Evolutionary conservation across 2,113 vertebrate species (phyloP).

Genomic region (Lophotis ruficrista): DNA sequence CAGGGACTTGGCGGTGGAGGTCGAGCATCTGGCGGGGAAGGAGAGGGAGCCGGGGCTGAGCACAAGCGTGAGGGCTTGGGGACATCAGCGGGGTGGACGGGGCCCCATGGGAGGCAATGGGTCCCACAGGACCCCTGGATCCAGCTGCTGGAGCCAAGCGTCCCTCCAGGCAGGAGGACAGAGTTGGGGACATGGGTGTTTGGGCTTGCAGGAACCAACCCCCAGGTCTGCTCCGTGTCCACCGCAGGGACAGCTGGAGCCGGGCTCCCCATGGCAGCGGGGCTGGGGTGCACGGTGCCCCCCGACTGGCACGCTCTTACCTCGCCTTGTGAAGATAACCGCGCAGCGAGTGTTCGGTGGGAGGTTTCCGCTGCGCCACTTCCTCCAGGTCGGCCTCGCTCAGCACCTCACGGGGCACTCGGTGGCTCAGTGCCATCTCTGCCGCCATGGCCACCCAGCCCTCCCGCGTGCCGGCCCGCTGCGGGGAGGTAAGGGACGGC

Average conservation of each 20-base stretch:
- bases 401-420: constrained; percentile 64
- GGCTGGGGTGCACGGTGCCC: rapidly evolving
- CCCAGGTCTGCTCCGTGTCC: background rate
- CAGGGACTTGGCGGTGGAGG: constrained; percentile 64
- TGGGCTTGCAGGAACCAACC: background rate
- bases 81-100: background rate
- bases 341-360: background rate
- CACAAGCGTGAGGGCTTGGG: background rate
- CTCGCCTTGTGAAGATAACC: constrained; percentile 7
- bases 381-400: constrained; percentile 82
- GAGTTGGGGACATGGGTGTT: background rate
- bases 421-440: background rate
- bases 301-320: background rate
- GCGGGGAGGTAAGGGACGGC: background rate
- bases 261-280: background rate
- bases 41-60: background rate
- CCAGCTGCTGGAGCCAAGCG: background rate
- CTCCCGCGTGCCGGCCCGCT: background rate
- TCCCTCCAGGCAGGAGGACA: background rate
- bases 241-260: background rate
- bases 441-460: background rate
- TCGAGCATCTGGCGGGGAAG: constrained; percentile 80
- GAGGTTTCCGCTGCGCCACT: constrained; percentile 69
- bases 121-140: background rate
- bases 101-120: background rate